Percentiles rank a stretch among this genome's conserved stretches.
Conservation (phyloP, 1,140 invertebrate genomes). For the Drosophila prosaltans region DNA sequence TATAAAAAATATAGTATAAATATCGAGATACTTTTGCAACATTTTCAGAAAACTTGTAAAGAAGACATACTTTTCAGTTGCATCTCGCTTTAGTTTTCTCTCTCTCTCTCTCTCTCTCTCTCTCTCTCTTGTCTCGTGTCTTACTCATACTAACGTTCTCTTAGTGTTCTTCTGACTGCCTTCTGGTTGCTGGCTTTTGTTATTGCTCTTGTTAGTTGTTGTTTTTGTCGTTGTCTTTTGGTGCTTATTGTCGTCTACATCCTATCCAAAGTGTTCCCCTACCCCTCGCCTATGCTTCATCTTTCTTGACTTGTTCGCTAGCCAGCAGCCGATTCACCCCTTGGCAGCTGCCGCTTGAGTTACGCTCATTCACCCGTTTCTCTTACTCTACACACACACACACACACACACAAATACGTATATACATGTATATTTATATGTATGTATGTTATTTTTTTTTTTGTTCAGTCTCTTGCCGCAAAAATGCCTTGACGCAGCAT, state of each 20-base stretch:
- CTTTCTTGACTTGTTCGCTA: not conserved
- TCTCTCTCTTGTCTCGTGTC: not conserved
- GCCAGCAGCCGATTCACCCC: not conserved
- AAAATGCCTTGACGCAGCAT: constrained; percentile 68
- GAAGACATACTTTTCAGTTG: constrained; percentile 8
- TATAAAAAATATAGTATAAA: too few species aligned
- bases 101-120: not conserved
- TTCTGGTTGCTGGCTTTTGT: constrained; percentile 20
- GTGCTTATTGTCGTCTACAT: constrained; percentile 43
- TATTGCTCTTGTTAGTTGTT: constrained; percentile 53
- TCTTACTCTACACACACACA: constrained; percentile 10
- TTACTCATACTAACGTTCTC: not conserved
- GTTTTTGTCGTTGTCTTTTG: constrained; percentile 50
- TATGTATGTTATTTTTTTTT: constrained; percentile 11
- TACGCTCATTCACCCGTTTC: constrained; percentile 53
- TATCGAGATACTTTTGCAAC: too few species aligned
- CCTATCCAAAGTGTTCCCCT: constrained; percentile 1
- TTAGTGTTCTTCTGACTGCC: constrained; percentile 14
- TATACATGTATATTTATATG: constrained; percentile 5
- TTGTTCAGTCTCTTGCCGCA: constrained; percentile 40
- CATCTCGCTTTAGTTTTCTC: not conserved
- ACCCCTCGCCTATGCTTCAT: not conserved
- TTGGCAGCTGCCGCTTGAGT: constrained; percentile 33
- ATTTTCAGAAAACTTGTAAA: not conserved
- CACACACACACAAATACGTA: too few species aligned